Evolutionary conservation across 2,113 vertebrate species (phyloP).

Genomic region (Sinocyclocheilus rhinocerous): DNA sequence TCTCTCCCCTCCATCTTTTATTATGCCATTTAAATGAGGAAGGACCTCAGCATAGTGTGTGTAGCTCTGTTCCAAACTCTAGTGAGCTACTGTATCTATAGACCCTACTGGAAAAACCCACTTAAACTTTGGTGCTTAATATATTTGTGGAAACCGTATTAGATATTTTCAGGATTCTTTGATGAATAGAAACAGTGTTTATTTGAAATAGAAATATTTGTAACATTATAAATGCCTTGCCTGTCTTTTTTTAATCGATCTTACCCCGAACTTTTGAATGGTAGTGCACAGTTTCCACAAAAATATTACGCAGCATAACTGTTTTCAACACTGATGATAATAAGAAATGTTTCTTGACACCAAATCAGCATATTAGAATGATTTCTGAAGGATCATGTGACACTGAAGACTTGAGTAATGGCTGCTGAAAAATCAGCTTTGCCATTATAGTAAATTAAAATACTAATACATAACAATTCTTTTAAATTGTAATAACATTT

Average conservation of each 20-base stretch:
- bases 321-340: neutral
- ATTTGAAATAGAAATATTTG: neutral
- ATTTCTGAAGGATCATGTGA: neutral
- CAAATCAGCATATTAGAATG: neutral
- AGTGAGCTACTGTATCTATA: neutral
- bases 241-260: neutral
- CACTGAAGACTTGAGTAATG: neutral
- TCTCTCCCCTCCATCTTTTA: neutral
- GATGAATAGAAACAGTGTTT: neutral
- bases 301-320: neutral
- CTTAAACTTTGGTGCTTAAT: neutral
- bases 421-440: neutral
- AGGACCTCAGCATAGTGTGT: neutral
- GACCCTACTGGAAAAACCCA: neutral
- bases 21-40: neutral
- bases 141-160: neutral
- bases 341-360: neutral
- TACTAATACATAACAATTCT: neutral
- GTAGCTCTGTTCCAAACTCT: neutral
- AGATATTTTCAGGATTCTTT: neutral
- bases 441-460: neutral
- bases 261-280: neutral
- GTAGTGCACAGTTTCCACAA: neutral
- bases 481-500: neutral
- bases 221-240: neutral